Conservation (phyloP, 2,888 invertebrate species). For the Microdon myrmicae region DNA sequence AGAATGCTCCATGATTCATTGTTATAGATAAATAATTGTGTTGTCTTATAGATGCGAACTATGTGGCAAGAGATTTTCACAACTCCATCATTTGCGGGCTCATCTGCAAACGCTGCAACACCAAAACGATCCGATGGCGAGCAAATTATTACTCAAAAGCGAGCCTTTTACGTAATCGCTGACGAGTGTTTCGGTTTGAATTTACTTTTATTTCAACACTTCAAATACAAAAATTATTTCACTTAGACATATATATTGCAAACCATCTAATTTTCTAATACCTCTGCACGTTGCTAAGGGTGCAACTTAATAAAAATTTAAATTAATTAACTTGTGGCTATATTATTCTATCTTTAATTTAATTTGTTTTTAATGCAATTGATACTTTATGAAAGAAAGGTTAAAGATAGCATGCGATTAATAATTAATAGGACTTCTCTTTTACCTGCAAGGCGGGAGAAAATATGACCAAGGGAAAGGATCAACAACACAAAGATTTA, state of each 20-base stretch:
- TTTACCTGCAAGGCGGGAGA: constrained; percentile 17
- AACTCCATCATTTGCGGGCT: constrained; percentile 64
- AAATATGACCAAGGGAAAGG: constrained; percentile 20
- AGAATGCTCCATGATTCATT: neutral
- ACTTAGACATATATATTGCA: too few species aligned
- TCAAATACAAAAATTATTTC: too few species aligned
- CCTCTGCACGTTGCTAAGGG: too few species aligned
- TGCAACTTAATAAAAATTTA: too few species aligned
- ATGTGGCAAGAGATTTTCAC: constrained; percentile 63
- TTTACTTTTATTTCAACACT: too few species aligned
- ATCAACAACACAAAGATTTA: constrained; percentile 18
- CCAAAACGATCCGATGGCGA: constrained; percentile 59
- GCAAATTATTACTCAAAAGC: constrained; percentile 54
- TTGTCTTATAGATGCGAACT: constrained; percentile 58
- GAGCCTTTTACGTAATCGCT: constrained; percentile 32
- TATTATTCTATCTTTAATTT: too few species aligned
- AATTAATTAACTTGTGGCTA: too few species aligned
- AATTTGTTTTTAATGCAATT: too few species aligned
- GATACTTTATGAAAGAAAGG: too few species aligned
- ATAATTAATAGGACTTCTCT: constrained; percentile 41
- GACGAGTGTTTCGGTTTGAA: too few species aligned
- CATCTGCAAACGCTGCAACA: constrained; percentile 64
- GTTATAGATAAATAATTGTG: neutral
- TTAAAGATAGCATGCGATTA: too few species aligned
- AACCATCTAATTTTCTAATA: too few species aligned